Evolutionary conservation across 2,113 vertebrate species (phyloP).

Genomic region (Arothron firmamentum): DNA sequence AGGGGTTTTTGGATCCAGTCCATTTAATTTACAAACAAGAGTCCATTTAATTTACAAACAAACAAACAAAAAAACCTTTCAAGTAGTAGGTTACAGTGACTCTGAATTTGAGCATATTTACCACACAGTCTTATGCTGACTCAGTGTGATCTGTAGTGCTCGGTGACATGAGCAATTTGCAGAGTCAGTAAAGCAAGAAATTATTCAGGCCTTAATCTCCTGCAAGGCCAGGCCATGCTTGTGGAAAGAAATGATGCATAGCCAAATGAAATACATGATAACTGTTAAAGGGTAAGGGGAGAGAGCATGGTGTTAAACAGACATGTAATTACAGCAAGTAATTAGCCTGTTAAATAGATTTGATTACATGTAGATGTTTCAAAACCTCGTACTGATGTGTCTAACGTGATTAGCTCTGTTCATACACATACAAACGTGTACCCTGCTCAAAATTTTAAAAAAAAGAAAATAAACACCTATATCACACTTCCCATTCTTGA

Average conservation of each 20-base stretch:
- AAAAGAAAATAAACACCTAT: too few species aligned
- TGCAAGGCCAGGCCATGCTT: constrained; percentile 35
- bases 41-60: too few species aligned
- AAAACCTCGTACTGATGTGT: constrained; percentile 1
- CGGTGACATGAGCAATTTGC: constrained; percentile 71
- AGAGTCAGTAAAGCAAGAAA: constrained; percentile 68
- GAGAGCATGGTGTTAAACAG: constrained; percentile 39
- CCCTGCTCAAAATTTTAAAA: too few species aligned
- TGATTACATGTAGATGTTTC: constrained; percentile 31
- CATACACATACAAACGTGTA: too few species aligned
- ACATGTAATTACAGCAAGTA: constrained; percentile 53
- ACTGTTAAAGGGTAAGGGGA: constrained; percentile 23
- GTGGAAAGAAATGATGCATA: constrained; percentile 11
- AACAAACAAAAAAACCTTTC: too few species aligned
- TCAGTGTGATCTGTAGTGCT: constrained; percentile 47
- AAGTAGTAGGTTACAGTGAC: too few species aligned
- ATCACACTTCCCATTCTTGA: too few species aligned
- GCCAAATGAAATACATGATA: constrained; percentile 17
- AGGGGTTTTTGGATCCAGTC: too few species aligned
- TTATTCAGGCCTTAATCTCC: constrained; percentile 71
- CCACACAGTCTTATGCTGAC: constrained; percentile 50
- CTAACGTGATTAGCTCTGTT: too few species aligned
- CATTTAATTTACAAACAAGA: too few species aligned
- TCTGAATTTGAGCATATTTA: constrained; percentile 1
- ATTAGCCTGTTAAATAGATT: constrained; percentile 52